phyloP scores from a whole-genome alignment of 2,888 invertebrate genomes.

The Isotomurus palustris region DNA sequence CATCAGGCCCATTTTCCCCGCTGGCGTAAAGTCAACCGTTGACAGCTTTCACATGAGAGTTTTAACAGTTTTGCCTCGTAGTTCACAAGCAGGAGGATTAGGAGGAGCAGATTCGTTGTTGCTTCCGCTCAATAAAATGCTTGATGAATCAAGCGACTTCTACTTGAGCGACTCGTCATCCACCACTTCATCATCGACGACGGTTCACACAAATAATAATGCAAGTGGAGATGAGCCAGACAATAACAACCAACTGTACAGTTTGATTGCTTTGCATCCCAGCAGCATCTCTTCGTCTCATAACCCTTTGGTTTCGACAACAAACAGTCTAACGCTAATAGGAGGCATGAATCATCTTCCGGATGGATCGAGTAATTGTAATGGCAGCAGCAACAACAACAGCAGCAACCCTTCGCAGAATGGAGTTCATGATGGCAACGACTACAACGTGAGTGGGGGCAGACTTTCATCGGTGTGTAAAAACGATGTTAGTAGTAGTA shows the following conservation, averaged over 20 bases:
- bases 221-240: slow-evolving; percentile 40
- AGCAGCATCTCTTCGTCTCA: neutral
- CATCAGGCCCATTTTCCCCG: too few relatives aligned
- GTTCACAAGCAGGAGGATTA: neutral
- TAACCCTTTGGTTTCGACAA: neutral
- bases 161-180: slow-evolving; percentile 47
- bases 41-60: too few relatives aligned
- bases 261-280: slow-evolving; percentile 6
- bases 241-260: slow-evolving; percentile 19
- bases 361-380: neutral
- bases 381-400: neutral
- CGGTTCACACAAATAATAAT: slow-evolving; percentile 35
- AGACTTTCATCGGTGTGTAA: too few relatives aligned
- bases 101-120: too few relatives aligned
- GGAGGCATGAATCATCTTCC: neutral
- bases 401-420: neutral
- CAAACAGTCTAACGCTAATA: slow-evolving; percentile 4
- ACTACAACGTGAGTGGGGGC: neutral
- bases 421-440: too few relatives aligned
- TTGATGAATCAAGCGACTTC: slow-evolving; percentile 46
- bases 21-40: too few relatives aligned
- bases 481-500: slow-evolving; percentile 3
- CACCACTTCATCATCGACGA: slow-evolving; percentile 41
- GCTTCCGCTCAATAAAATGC: too few relatives aligned
- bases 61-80: neutral